Evolutionary conservation across 2,888 invertebrate genomes (phyloP).

Genomic region (Limnephilus rhombicus): DNA sequence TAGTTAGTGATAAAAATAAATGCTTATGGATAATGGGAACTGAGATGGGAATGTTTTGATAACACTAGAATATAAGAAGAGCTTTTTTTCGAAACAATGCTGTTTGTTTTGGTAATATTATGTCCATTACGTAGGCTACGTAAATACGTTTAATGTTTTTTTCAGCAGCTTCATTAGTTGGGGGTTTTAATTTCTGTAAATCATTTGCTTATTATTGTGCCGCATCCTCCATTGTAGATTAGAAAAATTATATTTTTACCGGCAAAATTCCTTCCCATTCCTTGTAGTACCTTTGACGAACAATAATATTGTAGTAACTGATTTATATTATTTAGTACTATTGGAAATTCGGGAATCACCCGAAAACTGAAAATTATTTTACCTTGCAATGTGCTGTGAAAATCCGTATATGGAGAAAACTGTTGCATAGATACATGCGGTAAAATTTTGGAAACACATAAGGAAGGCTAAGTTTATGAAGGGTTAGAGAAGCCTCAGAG

Average conservation of each 20-base stretch:
- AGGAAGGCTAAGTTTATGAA: neutral
- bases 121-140: neutral
- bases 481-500: neutral
- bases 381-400: neutral
- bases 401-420: neutral
- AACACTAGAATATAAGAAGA: neutral
- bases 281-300: neutral
- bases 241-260: neutral
- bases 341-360: neutral
- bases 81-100: neutral
- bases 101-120: neutral
- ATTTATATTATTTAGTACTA: neutral
- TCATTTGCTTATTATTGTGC: neutral
- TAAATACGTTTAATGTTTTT: neutral
- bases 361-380: neutral
- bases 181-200: too few relatives aligned
- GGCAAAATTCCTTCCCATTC: neutral
- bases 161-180: neutral
- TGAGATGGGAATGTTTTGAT: neutral
- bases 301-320: neutral
- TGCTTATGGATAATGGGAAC: neutral
- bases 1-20: neutral
- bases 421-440: neutral
- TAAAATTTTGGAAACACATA: neutral
- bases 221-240: neutral